Base-by-base conservation (phyloP, 1,140 invertebrate genomes). In the Orchesella cincta region DNA sequence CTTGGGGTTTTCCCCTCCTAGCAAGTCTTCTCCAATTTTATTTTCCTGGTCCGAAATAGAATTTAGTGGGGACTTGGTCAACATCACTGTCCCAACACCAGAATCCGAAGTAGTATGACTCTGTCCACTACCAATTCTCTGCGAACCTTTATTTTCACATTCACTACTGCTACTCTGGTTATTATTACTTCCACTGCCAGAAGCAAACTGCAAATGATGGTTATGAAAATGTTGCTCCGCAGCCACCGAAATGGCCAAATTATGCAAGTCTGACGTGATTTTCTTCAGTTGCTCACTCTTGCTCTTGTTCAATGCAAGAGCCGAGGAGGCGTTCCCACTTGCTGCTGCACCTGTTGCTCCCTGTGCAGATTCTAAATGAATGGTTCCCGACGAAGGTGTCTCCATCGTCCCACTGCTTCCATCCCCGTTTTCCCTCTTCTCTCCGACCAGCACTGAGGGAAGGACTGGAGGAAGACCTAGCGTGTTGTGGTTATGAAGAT, bases 91-190 rank as follows among this genome's bases (percentile, higher is more conserved):
- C 1, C 86, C 86, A 67, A 85, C 79, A 20, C 86, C 86, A 34
- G 86, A 86, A 78, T 87, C 86, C 8, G 84, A 84, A 18, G 84
- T 83, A 23, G 83, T 83, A 2, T 84, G 82, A 35, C 82, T 82
- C 57, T 82, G 82, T 18, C 83, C 83, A 76, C 83, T 83, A 18
- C 82, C 81, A 31, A 82, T 79, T 70, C 81, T 57, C 67, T 78
- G 77, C 62, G 62, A 51, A 23, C 81, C 81, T 34, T 80, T 80
- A 8, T 72, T 71, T 67, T 82, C 81, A 35, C 81, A 78, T 36
- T 82, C 81, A 77, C 79, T 80, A 62, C 78, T 79, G 31, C 79
- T 80, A 77, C 75, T 76, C 67, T 29, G 73, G 34, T 73, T 34
- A 46, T 73, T n/a, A 18, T 71, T 71, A 29, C 23, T 57, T 57